Percentiles rank a stretch among this genome's conserved stretches.
Conservation (phyloP, 2,888 invertebrate genomes). For the Aleiodes alternator region DNA sequence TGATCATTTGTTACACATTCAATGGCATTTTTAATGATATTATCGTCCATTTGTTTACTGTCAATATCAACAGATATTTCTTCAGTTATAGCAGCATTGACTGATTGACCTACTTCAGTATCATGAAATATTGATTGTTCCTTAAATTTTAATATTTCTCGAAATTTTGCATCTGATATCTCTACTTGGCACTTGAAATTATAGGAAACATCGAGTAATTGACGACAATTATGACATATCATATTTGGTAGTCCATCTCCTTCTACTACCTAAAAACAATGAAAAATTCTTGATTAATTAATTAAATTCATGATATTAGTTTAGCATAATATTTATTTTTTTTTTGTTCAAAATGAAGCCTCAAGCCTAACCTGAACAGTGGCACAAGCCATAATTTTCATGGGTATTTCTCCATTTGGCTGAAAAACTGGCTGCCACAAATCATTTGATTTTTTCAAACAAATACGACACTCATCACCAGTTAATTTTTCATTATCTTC, state of each 20-base stretch:
- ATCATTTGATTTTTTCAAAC: slow-evolving; percentile 61
- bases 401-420: slow-evolving; percentile 59
- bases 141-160: slow-evolving; percentile 52
- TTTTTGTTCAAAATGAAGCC: background rate
- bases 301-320: background rate
- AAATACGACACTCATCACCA: slow-evolving; percentile 64
- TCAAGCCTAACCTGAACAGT: slow-evolving; percentile 68
- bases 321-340: background rate
- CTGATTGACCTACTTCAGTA: slow-evolving; percentile 46
- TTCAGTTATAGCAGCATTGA: slow-evolving; percentile 52
- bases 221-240: slow-evolving; percentile 65
- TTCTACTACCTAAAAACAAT: slow-evolving; percentile 62
- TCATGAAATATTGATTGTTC: background rate
- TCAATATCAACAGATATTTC: slow-evolving; percentile 53
- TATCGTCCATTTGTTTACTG: slow-evolving; percentile 11
- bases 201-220: slow-evolving; percentile 65
- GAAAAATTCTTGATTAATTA: slow-evolving; percentile 9
- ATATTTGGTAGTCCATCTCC: slow-evolving; percentile 67
- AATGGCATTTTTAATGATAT: background rate
- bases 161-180: slow-evolving; percentile 65
- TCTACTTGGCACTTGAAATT: slow-evolving; percentile 69
- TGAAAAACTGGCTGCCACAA: slow-evolving; percentile 62
- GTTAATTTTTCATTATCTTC: slow-evolving; percentile 48
- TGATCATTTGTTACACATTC: background rate
- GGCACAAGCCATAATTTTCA: slow-evolving; percentile 68